Conservation (phyloP, 2,797 vertebrate species). For the Adrianichthys oophorus region DNA sequence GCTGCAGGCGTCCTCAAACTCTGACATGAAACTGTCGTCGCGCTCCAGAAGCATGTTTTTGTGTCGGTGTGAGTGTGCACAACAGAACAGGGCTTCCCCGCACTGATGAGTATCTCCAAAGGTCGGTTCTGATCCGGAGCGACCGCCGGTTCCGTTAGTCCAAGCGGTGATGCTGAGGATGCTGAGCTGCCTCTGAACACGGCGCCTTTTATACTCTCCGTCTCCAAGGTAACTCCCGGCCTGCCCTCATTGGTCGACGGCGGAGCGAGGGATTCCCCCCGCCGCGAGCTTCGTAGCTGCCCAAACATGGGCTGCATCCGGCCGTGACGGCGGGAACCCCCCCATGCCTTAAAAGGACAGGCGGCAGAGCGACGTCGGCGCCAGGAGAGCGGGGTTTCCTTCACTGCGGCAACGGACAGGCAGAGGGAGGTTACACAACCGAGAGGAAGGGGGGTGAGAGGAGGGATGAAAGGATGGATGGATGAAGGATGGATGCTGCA, state of each 20-base stretch:
- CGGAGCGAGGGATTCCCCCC: constrained; percentile 90
- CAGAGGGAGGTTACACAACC: constrained; percentile 46
- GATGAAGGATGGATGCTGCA: neutral
- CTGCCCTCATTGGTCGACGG: constrained; percentile 78
- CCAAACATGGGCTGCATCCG: constrained; percentile 89
- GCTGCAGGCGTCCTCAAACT: constrained; percentile 74
- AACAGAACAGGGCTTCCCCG: too few species aligned
- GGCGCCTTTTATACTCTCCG: constrained; percentile 82
- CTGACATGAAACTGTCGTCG: constrained; percentile 71
- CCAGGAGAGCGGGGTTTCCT: constrained; percentile 57
- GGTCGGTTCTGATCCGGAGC: too few species aligned
- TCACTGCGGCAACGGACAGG: constrained; percentile 63
- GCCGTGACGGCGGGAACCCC: constrained; percentile 86
- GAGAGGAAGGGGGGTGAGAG: constrained; percentile 1
- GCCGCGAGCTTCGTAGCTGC: constrained; percentile 76
- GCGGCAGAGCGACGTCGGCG: constrained; percentile 78
- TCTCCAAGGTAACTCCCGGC: constrained; percentile 80
- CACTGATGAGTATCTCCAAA: neutral
- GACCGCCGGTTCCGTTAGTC: constrained; percentile 11
- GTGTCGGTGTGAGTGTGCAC: too few species aligned
- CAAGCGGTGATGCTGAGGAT: constrained; percentile 51
- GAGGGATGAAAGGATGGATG: neutral
- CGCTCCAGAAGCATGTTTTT: constrained; percentile 64
- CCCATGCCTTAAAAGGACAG: constrained; percentile 90
- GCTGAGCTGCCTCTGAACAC: constrained; percentile 41